These are phyloP conservation scores for Syngnathus scovelli DNA, from an alignment of 2,113 vertebrate species.

Conservation along the genomic window DNA sequence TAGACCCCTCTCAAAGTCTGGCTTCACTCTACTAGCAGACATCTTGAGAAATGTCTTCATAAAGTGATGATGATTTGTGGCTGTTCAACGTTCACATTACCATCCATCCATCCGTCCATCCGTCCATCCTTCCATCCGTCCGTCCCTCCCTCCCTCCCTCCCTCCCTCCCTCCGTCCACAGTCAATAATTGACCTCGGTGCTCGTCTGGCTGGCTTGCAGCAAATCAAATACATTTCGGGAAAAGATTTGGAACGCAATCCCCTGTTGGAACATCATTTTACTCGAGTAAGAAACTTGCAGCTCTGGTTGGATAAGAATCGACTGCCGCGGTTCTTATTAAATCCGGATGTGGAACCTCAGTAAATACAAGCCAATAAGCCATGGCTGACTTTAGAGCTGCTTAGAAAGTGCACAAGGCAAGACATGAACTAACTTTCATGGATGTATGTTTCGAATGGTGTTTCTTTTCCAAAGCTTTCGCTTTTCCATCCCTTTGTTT, in stretches of 20 bases:
- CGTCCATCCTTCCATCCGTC: no score
- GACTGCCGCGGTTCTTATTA: background rate
- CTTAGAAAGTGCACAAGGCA: constrained; percentile 24
- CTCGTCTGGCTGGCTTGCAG: background rate
- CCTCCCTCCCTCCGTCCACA: background rate
- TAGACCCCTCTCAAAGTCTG: background rate
- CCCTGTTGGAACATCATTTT: no score
- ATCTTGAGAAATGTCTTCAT: background rate
- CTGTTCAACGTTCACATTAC: background rate
- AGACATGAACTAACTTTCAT: background rate
- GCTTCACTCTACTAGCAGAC: background rate
- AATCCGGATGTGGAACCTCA: background rate
- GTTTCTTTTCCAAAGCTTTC: background rate
- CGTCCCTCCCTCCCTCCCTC: no score
- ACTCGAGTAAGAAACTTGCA: no score
- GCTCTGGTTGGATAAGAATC: no score
- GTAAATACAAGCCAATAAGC: constrained; percentile 12
- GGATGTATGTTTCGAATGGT: background rate
- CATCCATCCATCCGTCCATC: background rate
- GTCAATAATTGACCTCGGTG: background rate
- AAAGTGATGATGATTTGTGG: background rate
- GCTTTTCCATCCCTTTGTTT: background rate
- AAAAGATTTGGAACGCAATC: no score
- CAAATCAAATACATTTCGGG: background rate
- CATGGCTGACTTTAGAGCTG: constrained; percentile 20